A percentile compares a stretch with the other conserved stretches of the same genome.
phyloP scores from a whole-genome alignment of 2,888 invertebrate genomes.

The Acronicta aceris region DNA sequence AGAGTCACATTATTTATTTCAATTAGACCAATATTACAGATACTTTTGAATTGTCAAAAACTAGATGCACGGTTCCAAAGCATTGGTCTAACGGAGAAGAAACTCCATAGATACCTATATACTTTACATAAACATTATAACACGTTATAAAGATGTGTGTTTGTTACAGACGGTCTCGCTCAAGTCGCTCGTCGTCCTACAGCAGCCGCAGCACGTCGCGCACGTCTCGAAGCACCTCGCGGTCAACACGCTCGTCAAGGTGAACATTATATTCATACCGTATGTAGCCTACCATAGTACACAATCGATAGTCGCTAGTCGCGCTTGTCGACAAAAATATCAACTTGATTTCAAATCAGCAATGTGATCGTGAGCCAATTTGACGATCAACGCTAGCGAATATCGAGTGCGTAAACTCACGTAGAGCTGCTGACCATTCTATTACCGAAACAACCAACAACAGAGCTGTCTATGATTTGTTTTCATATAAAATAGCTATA shows the following conservation, averaged over 20 bases:
- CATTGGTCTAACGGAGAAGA: too few species aligned
- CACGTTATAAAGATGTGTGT: neutral
- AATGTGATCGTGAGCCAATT: too few species aligned
- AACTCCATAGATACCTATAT: too few species aligned
- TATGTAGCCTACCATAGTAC: neutral
- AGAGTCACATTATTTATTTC: too few species aligned
- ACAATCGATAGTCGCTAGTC: too few species aligned
- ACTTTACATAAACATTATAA: too few species aligned
- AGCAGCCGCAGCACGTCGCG: conserved; percentile 86
- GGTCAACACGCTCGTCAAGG: conserved; percentile 86
- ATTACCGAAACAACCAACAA: conserved; percentile 26
- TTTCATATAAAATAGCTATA: neutral
- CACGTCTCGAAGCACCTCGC: conserved; percentile 76
- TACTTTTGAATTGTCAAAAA: too few species aligned
- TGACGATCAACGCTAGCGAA: too few species aligned
- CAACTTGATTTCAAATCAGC: too few species aligned
- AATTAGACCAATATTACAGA: too few species aligned
- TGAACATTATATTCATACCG: conserved; percentile 53
- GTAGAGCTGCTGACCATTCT: neutral
- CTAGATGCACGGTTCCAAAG: too few species aligned
- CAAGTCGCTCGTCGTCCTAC: conserved; percentile 87
- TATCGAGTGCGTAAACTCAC: neutral
- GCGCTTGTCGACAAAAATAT: too few species aligned
- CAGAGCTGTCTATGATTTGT: conserved; percentile 20
- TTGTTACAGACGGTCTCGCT: conserved; percentile 75